Evolutionary conservation across 2,113 vertebrate species (phyloP), one percentile per base, ranked within the genome.

Genomic region (Pogonocichla stellata): DNA sequence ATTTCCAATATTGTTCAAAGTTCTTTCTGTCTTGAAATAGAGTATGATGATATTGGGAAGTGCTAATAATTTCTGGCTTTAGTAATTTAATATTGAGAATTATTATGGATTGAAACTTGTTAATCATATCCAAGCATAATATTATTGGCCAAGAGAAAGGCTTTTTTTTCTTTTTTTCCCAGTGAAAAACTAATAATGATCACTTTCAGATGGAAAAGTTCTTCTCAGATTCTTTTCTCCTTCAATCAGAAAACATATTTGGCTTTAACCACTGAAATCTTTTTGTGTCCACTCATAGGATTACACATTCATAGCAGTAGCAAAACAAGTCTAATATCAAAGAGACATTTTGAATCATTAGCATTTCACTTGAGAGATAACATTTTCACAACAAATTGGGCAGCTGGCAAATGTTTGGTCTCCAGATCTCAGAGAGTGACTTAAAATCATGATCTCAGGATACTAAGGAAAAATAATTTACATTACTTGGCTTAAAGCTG

Each of bases 311-410:
- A 19, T 74, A 91, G 36, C 50, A 81, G 11, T 73, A 42, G 81
- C 56, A 96, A 77, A 71, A 58, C 8, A 83, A 95, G 31, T 65
- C n/a, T 43, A 88, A 78, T 82, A 67, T 75, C 43, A 96, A 69
- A 80, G 78, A 86, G 43, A 90, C 56, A 89, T 80, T 79, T 90
- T 85, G 58, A 96, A 95, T 87, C 53, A 40, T n/a, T 19, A 70
- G 72, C 38, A 79, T 87, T 93, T 88, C 95, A 66, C 93, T 71
- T n/a, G 86, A 97, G 80, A 95, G 69, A 38, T 85, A 94, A 91
- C n/a, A 88, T 95, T 97, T 98, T 94, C 82, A 86, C 58, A 94
- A 96, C 73, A 96, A 97, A 94, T 75, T 29, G 6, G 75, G 43
- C 72, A 95, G 20, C 64, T 96, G 92, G 85, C 57, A 95, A 96